phyloP scores from a whole-genome alignment of 2,113 vertebrate species.

The Crotalus viridis region DNA sequence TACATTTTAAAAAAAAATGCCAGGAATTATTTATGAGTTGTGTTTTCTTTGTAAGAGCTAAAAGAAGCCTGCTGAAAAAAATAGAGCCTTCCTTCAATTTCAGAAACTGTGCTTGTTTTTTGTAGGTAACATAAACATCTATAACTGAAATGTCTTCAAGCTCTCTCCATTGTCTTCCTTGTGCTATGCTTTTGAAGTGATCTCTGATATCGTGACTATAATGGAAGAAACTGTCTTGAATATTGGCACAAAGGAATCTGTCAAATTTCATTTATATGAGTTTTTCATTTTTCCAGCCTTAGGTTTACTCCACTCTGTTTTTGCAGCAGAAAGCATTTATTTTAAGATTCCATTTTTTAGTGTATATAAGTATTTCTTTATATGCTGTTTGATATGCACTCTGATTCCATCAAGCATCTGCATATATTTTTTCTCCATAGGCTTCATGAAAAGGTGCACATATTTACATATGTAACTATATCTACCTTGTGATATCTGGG shows the following conservation, averaged over 20 bases:
- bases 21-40: neutral
- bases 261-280: neutral
- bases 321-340: neutral
- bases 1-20: neutral
- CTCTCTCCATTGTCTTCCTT: neutral
- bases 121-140: neutral
- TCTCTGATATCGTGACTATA: neutral
- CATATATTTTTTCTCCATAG: neutral
- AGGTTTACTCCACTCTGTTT: neutral
- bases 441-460: neutral
- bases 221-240: neutral
- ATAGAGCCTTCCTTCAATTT: neutral
- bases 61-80: neutral
- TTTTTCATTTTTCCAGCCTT: neutral
- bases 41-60: neutral
- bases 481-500: neutral
- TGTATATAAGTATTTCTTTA: neutral
- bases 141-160: neutral
- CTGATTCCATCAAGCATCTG: neutral
- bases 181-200: neutral
- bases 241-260: neutral
- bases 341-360: neutral
- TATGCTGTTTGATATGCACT: neutral
- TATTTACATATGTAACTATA: neutral
- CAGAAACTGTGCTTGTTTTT: neutral